Conservation (phyloP, 2,113 vertebrate species). For the Megaceryle maxima region DNA sequence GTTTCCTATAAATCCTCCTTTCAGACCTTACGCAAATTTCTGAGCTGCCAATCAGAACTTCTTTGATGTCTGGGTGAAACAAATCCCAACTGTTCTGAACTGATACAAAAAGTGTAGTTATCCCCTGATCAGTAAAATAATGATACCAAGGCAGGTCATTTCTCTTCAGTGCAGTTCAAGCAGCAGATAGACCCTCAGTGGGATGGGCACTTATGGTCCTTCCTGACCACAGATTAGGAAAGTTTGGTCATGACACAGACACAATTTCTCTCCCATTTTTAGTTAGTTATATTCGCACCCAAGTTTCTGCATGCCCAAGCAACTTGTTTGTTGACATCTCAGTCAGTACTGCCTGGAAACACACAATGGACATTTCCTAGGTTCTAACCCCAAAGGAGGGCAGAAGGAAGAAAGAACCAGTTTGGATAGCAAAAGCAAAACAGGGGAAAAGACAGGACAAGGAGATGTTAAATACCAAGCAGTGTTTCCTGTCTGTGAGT, state of each 20-base stretch:
- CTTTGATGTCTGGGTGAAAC: conserved; percentile 21
- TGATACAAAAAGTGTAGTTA: not conserved
- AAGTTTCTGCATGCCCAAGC: not conserved
- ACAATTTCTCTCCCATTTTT: not conserved
- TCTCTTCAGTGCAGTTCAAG: not conserved
- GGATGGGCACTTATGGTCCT: not conserved
- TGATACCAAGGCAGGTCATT: rapidly evolving
- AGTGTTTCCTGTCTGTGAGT: not conserved
- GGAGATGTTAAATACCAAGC: not conserved
- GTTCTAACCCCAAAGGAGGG: not conserved
- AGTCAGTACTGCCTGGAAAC: not conserved
- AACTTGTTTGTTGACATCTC: not conserved
- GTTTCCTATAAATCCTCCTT: conserved; percentile 22
- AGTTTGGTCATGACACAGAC: not conserved
- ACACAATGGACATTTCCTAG: not conserved
- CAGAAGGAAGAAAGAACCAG: not conserved
- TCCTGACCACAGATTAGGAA: not conserved
- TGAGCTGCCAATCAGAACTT: conserved; percentile 18
- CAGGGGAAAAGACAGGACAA: not conserved
- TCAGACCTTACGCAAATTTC: conserved; percentile 37
- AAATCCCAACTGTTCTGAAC: not conserved
- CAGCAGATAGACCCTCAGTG: not conserved
- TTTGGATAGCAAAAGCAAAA: not conserved
- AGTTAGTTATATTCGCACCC: not conserved
- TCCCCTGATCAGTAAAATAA: not conserved